These are phyloP conservation scores for Ranitomeya variabilis DNA, from an alignment of 2,113 vertebrate species.

Conservation along the genomic window DNA sequence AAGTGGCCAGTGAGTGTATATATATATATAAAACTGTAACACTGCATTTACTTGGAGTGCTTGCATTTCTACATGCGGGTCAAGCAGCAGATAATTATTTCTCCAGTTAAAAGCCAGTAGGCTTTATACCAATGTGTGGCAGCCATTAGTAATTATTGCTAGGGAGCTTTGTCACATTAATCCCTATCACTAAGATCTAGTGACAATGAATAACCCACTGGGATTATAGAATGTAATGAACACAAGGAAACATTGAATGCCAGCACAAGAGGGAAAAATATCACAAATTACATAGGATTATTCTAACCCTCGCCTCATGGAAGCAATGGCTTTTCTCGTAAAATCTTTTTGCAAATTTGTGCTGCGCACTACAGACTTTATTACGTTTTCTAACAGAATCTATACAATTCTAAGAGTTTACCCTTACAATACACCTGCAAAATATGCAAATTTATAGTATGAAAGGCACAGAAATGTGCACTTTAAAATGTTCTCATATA, in stretches of 20 bases:
- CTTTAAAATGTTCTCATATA: neutral
- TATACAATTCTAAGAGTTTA: neutral
- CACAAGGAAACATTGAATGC: conserved; percentile 23
- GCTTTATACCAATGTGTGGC: conserved; percentile 19
- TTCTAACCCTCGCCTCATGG: neutral
- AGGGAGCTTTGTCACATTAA: conserved; percentile 23
- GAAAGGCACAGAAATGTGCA: conserved; percentile 1
- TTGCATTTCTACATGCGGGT: conserved; percentile 13
- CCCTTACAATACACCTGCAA: neutral
- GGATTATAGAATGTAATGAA: conserved; percentile 35
- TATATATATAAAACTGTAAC: neutral
- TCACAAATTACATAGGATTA: conserved; percentile 15
- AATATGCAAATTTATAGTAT: too few relatives aligned
- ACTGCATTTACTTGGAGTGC: neutral
- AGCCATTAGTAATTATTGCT: conserved; percentile 46
- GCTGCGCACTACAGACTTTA: neutral
- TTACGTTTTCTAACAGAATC: neutral
- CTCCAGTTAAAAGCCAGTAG: neutral
- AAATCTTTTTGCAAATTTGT: neutral
- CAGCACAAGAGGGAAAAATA: neutral
- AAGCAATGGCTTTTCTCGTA: neutral
- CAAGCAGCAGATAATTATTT: conserved; percentile 38
- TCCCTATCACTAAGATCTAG: conserved; percentile 37
- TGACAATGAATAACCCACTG: conserved; percentile 33
- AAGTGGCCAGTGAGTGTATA: too few relatives aligned